phyloP scores from a whole-genome alignment of 2,113 vertebrate species.

The Semnornis frantzii region DNA sequence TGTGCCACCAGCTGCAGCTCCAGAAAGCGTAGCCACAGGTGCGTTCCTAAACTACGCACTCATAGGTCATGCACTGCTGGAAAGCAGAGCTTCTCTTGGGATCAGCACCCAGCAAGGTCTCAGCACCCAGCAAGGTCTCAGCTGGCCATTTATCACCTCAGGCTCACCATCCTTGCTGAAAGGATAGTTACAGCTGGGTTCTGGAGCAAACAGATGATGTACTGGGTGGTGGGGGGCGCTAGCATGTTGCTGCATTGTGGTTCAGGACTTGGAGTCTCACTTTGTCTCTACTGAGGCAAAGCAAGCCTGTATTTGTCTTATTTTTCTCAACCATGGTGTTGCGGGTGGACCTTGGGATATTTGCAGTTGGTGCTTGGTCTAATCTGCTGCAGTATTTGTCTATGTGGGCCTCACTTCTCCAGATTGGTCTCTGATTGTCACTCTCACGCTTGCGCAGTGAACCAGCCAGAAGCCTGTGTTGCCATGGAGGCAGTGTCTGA shows the following conservation, averaged over 20 bases:
- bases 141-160: neutral
- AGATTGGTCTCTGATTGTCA: conserved; percentile 58
- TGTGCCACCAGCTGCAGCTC: conserved; percentile 80
- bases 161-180: neutral
- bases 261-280: conserved; percentile 28
- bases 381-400: neutral
- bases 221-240: conserved; percentile 9
- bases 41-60: conserved; percentile 70
- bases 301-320: neutral
- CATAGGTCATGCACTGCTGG: conserved; percentile 33
- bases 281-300: conserved; percentile 7
- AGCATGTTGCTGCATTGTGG: neutral
- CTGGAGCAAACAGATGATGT: neutral
- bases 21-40: conserved; percentile 82
- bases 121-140: neutral
- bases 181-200: neutral
- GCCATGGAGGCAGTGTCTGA: conserved; percentile 79
- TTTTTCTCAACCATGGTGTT: neutral
- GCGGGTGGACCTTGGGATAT: neutral
- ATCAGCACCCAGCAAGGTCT: neutral
- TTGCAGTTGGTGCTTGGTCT: conserved; percentile 27
- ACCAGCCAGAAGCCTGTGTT: conserved; percentile 78
- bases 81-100: conserved; percentile 6
- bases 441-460: conserved; percentile 72
- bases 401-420: neutral